These are phyloP conservation scores for Elgaria multicarinata DNA, from an alignment of 2,113 vertebrate species.

Conservation along the genomic window DNA sequence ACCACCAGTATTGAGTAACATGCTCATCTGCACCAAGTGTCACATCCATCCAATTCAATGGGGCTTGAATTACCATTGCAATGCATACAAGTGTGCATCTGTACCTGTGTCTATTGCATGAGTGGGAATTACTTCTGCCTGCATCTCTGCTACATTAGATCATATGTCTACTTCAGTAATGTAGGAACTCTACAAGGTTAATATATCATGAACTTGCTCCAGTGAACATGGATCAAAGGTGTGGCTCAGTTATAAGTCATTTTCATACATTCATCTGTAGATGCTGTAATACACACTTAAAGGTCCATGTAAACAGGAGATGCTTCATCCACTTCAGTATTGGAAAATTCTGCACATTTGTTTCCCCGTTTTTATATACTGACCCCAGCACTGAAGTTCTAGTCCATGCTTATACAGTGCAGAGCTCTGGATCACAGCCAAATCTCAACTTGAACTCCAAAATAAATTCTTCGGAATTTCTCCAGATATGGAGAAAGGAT, in stretches of 20 bases:
- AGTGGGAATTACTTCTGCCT: background rate
- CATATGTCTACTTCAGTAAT: background rate
- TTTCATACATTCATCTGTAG: background rate
- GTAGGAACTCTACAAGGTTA: background rate
- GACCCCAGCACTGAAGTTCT: background rate
- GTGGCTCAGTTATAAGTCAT: background rate
- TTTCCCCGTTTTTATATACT: background rate
- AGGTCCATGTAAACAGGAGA: background rate
- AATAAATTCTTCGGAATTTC: background rate
- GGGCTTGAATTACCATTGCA: background rate
- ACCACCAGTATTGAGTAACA: too few species aligned
- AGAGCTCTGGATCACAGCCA: background rate
- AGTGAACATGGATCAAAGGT: background rate
- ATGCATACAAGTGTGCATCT: background rate
- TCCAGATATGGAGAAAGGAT: background rate
- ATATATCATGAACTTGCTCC: too few species aligned
- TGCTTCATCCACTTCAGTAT: background rate
- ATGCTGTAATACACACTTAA: background rate
- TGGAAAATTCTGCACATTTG: background rate
- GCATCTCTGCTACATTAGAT: too few species aligned
- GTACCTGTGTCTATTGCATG: background rate
- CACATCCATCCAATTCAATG: background rate
- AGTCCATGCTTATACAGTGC: background rate
- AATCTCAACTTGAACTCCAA: background rate
- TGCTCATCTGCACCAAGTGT: background rate